Base-by-base conservation (phyloP, 2,888 invertebrate species). In the Protodeltote pygarga region DNA sequence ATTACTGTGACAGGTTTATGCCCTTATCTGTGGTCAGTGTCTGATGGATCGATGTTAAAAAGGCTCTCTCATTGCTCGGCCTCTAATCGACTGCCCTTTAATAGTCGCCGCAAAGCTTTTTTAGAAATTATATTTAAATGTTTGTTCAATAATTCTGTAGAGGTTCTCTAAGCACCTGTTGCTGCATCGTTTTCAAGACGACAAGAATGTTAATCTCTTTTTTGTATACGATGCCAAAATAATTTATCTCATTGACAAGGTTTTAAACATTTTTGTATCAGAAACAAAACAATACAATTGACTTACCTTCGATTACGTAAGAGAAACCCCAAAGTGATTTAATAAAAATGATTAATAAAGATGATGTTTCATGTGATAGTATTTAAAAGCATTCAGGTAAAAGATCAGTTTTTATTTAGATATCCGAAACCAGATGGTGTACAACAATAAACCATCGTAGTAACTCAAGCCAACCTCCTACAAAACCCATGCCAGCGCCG, bases 1-100 rank as follows among this genome's bases (percentile, higher is more conserved):
- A 87, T 83, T 82, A 83, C 79, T 81, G 82, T 85, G 87, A 85
- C 88, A 85, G 85, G 82, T 77, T 81, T 79, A 78, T 79, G 77
- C 73, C 71, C 82, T 88, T 89, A 89, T 87, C 88, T 77, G 75
- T 61, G 61, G 60, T 72, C 80, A 72, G 73, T 73, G 75, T 63
- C 82, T 89, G 89, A 89, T 88, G 85, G 87, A 88, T 88, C 85
- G 86, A 79, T 83, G 81, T 81, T 84, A 79, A 83, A 80, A 79
- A 76, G 75, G 73, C 61, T 68, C 81, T 83, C 80, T 80, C 80
- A 73, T 81, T 83, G 80, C 75, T 78, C 74, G 73, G 64, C 52
- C 74, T 73, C 79, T 83, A 84, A 85, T 84, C 85, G 79, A 77
- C 67, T 67, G 71, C 71, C 71, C 77, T 83, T 85, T 83, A 80